Conservation (phyloP, 2,113 vertebrate species). For the Noturus placidus region DNA sequence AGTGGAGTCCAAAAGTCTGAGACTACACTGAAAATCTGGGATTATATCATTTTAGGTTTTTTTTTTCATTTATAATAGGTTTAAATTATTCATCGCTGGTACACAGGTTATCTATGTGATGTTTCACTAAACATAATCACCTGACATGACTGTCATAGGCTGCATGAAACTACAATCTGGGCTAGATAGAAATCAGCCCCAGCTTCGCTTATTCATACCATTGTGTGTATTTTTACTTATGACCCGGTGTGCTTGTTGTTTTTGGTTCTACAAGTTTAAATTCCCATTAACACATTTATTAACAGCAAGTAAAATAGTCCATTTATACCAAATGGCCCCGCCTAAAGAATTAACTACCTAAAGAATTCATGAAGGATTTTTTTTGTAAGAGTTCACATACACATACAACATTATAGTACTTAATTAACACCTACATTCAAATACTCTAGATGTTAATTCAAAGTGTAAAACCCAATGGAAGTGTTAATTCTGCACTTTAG, state of each 20-base stretch:
- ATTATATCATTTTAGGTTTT: neutral
- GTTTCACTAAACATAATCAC: neutral
- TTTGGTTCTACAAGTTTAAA: neutral
- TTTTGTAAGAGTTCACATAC: no score
- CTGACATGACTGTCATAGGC: neutral
- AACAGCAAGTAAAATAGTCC: neutral
- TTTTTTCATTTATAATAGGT: neutral
- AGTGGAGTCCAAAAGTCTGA: neutral
- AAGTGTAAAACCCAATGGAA: neutral
- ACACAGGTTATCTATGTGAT: neutral
- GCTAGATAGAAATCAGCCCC: neutral
- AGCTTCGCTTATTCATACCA: neutral
- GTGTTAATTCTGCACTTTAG: neutral
- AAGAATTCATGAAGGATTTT: no score
- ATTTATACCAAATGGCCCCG: no score
- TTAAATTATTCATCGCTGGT: neutral
- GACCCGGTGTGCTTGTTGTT: neutral
- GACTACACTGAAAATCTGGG: neutral
- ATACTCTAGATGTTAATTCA: neutral
- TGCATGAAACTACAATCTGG: neutral
- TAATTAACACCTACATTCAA: neutral
- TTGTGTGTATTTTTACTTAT: neutral
- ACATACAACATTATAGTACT: no score
- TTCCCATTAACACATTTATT: neutral
- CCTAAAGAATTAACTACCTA: no score